A percentile compares a stretch with the other conserved stretches of the same genome.
Conservation (phyloP, 2,888 invertebrate species). For the Perizoma flavofasciatum region DNA sequence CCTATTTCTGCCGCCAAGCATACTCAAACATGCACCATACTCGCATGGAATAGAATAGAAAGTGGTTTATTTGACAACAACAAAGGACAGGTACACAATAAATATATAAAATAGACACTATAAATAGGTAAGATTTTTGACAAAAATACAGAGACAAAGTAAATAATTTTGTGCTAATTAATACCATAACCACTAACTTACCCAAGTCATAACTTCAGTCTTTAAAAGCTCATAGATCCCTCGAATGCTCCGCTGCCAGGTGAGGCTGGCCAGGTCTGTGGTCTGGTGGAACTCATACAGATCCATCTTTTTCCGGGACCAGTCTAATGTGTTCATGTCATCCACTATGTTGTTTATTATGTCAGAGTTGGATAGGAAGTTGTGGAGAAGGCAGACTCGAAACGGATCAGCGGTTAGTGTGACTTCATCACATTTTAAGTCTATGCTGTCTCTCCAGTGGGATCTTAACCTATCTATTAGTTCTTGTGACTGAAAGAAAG, state of each 20-base stretch:
- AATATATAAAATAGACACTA: too few relatives aligned
- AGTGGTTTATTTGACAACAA: too few relatives aligned
- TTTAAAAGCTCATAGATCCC: constrained; percentile 86
- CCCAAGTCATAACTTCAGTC: constrained; percentile 86
- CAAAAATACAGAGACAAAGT: too few relatives aligned
- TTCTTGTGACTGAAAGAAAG: constrained; percentile 63
- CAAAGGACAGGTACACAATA: too few relatives aligned
- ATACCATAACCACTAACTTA: constrained; percentile 54
- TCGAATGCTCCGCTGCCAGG: constrained; percentile 83
- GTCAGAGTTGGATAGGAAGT: constrained; percentile 83
- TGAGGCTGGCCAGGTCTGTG: constrained; percentile 85
- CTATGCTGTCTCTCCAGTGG: constrained; percentile 76
- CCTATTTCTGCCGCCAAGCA: too few relatives aligned
- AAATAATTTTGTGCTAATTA: too few relatives aligned
- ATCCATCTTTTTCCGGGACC: constrained; percentile 92
- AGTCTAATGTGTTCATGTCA: constrained; percentile 87
- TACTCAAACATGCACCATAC: too few relatives aligned
- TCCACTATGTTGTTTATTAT: constrained; percentile 85
- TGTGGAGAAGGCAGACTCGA: constrained; percentile 86
- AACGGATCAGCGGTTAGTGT: constrained; percentile 86
- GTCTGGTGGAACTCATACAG: constrained; percentile 95
- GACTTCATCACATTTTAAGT: constrained; percentile 64
- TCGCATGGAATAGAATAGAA: too few relatives aligned
- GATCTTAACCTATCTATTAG: constrained; percentile 64
- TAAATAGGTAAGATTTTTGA: too few relatives aligned